Evolutionary conservation across 2,797 vertebrate species (phyloP).

Genomic region (Thripadectes ignobilis): DNA sequence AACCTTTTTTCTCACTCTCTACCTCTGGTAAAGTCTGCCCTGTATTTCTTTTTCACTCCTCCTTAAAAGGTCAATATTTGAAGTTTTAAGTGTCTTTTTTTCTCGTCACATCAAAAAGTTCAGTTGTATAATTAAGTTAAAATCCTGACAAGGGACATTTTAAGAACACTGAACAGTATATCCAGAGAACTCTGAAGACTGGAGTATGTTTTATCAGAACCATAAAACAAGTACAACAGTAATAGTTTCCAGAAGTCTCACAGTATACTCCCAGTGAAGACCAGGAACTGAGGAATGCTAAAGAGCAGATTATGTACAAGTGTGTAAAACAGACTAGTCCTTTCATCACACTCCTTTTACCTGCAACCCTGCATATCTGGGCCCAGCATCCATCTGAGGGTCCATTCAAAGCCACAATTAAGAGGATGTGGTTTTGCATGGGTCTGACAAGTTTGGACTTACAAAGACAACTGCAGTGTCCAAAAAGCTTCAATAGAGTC

Average conservation of each 20-base stretch:
- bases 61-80: background rate
- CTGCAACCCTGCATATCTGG: background rate
- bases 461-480: background rate
- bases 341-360: background rate
- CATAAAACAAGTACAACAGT: background rate
- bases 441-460: background rate
- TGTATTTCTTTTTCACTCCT: background rate
- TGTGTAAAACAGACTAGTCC: background rate
- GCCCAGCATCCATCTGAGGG: background rate
- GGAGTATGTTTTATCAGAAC: background rate
- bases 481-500: background rate
- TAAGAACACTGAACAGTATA: background rate
- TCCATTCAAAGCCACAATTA: background rate
- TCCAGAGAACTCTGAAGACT: background rate
- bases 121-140: background rate
- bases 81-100: background rate
- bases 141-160: background rate
- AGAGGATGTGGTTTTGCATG: rapidly evolving
- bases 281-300: background rate
- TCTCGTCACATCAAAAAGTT: background rate
- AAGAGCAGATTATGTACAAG: background rate
- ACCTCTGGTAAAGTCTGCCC: background rate
- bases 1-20: background rate
- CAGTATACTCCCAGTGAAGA: background rate
- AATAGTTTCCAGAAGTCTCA: background rate